These are phyloP conservation scores for Pseudopipra pipra DNA, from an alignment of 2,113 vertebrate genomes.

Conservation along the genomic window DNA sequence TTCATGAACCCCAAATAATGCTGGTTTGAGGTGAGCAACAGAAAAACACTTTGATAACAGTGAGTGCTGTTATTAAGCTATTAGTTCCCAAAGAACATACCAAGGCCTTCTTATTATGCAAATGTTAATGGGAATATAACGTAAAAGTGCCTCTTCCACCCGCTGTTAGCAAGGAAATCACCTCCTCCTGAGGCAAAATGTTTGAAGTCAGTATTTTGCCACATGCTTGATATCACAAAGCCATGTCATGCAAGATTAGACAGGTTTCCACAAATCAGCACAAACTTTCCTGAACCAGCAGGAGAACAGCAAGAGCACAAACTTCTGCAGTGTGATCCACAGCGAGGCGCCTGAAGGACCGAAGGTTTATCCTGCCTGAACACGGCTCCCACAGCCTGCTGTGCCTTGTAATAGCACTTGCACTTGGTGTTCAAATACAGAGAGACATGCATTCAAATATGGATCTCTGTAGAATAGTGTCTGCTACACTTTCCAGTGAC, in stretches of 20 bases:
- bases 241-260: neutral
- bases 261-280: neutral
- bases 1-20: neutral
- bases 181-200: neutral
- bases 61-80: neutral
- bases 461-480: neutral
- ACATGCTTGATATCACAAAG: neutral
- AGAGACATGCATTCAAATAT: neutral
- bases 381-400: neutral
- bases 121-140: neutral
- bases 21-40: neutral
- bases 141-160: neutral
- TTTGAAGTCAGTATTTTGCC: neutral
- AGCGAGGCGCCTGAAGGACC: neutral
- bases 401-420: neutral
- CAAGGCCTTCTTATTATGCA: neutral
- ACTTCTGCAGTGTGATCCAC: neutral
- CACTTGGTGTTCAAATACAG: neutral
- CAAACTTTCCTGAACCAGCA: neutral
- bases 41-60: neutral
- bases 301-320: neutral
- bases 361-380: neutral
- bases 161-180: neutral
- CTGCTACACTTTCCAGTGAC: neutral
- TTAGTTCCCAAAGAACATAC: neutral